Evolutionary conservation across 2,113 vertebrate species (phyloP).

Genomic region (Condylura cristata): DNA sequence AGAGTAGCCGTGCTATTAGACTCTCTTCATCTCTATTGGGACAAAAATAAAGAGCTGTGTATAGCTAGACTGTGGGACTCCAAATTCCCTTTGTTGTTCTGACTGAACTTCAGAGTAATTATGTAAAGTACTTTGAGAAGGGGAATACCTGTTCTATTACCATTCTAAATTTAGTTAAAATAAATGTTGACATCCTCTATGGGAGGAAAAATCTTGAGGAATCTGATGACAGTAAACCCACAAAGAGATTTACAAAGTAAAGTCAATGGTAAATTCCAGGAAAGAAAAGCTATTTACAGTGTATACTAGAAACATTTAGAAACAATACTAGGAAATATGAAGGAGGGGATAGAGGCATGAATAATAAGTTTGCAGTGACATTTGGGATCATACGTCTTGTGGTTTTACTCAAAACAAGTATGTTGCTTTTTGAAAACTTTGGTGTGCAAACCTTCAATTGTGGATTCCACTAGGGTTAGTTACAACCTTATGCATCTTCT

Average conservation of each 20-base stretch:
- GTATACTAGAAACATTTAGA: slow-evolving; percentile 58
- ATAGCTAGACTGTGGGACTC: not conserved
- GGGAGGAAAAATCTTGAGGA: slow-evolving; percentile 55
- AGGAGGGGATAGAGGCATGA: slow-evolving; percentile 54
- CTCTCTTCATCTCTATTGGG: not conserved
- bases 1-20: not conserved
- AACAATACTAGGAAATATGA: slow-evolving; percentile 76
- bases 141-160: slow-evolving; percentile 11
- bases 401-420: not conserved
- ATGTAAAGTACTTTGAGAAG: slow-evolving; percentile 30
- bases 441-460: not conserved
- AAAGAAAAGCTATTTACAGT: slow-evolving; percentile 68
- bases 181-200: slow-evolving; percentile 51
- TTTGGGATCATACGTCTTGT: not conserved
- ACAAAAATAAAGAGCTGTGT: not conserved
- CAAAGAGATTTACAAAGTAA: slow-evolving; percentile 47
- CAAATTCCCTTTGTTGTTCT: slow-evolving; percentile 24
- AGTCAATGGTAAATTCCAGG: slow-evolving; percentile 56
- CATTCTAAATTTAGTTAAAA: slow-evolving; percentile 61
- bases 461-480: not conserved
- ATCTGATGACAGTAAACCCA: slow-evolving; percentile 50
- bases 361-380: slow-evolving; percentile 26
- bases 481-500: not conserved
- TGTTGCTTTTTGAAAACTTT: not conserved
- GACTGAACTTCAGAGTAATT: slow-evolving; percentile 5